Conservation (phyloP, 2,113 vertebrate genomes). For the Picathartes gymnocephalus region DNA sequence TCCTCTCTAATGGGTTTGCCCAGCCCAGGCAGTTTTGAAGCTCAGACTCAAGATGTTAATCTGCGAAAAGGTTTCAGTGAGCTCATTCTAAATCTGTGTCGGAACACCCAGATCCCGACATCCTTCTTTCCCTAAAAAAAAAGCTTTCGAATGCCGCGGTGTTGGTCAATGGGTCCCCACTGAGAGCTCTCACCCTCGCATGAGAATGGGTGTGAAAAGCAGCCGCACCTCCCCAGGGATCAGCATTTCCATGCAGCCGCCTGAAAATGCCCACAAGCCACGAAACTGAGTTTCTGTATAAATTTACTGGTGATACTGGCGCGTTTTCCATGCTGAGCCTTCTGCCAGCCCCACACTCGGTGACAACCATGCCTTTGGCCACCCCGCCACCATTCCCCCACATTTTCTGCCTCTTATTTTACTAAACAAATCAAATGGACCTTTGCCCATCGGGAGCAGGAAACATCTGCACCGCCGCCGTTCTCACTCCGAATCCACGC, state of each 20-base stretch:
- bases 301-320: neutral
- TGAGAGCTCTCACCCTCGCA: neutral
- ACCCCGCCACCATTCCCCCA: neutral
- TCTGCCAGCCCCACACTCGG: neutral
- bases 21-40: neutral
- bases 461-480: neutral
- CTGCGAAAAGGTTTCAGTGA: neutral
- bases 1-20: neutral
- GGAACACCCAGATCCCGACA: neutral
- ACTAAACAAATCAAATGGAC: neutral
- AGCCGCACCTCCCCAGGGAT: neutral
- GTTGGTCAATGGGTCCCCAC: neutral
- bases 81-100: neutral
- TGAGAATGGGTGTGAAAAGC: neutral
- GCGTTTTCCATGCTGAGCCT: neutral
- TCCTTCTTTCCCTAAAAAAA: neutral
- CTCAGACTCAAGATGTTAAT: neutral
- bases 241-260: neutral
- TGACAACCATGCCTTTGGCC: neutral
- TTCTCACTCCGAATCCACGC: neutral
- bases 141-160: neutral
- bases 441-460: neutral
- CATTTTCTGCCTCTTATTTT: neutral
- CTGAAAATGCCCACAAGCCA: neutral
- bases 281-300: rapidly evolving